Evolutionary conservation across 2,888 invertebrate species (phyloP), one percentile per base, ranked within the genome.

Genomic region (Drosophila antonietae): DNA sequence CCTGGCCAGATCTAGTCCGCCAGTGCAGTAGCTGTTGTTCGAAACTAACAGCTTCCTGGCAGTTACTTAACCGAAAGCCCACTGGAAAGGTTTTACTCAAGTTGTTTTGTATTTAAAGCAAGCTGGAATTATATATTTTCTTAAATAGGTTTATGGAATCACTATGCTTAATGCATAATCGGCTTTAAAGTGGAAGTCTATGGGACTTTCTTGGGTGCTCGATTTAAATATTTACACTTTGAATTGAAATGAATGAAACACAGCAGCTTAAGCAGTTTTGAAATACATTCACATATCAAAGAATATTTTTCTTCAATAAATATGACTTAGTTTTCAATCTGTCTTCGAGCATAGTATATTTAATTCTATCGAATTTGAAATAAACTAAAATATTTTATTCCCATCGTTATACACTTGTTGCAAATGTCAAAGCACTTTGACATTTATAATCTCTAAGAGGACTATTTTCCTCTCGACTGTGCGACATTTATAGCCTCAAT

Each of bases 401-500:
- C 8, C 8, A 31, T 46, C 37, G 2, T n/a, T n/a, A 2, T 39
- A 28, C n/a, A 46, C 44, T 65, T 44, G 63, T 53, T 46, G 31
- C 31, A 18, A n/a, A 33, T 12, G 49, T 65, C 47, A 14, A 20
- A 15, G 28, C 14, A 57, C n/a, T 51, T n/a, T 18, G 28, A 53
- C 35, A 15, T 41, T 39, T 18, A 41, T 47, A 41, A 52, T 33
- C 39, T 23, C 39, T 33, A 49, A 33, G 18, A 23, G 15, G 23
- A 69, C 44, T 10, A 63, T 72, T 73, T 66, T 60, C 52, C 37
- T 10, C 44, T 61, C 37, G 68, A 73, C 61, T 51, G 44, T 49
- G 53, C 73, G 49, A 23, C 23, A 47, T 61, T 57, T 58, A 10
- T 33, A 23, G 46, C 8, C 44, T 67, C 63, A 68, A 43, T 33